Percentiles rank a stretch among this genome's conserved stretches.
These are phyloP conservation scores for Mythimna vitellina DNA, from an alignment of 2,888 invertebrate genomes.

Conservation along the genomic window DNA sequence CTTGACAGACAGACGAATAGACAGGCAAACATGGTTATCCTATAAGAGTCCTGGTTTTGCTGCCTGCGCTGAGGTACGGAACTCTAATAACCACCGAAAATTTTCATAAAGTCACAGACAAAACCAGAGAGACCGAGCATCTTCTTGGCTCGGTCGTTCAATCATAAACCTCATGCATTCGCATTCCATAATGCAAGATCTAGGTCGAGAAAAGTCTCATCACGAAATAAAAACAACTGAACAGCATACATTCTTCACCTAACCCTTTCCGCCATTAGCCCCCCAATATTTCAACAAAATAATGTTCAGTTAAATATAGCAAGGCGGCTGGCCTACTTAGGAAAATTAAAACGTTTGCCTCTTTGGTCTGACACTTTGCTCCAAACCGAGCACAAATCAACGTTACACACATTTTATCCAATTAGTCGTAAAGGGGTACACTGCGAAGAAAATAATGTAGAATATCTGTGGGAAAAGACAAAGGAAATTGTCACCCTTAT, in stretches of 20 bases:
- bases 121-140: background rate
- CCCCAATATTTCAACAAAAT: background rate
- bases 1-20: too few species aligned
- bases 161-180: too few species aligned
- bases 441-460: constrained; percentile 1
- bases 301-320: constrained; percentile 28
- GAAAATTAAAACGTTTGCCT: constrained; percentile 49
- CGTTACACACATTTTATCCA: constrained; percentile 47
- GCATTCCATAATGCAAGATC: background rate
- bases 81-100: too few species aligned
- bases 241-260: background rate
- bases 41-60: too few species aligned
- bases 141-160: background rate
- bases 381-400: constrained; percentile 40
- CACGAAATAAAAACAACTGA: background rate
- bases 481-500: constrained; percentile 7
- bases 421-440: constrained; percentile 33
- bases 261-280: background rate
- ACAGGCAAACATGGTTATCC: too few species aligned
- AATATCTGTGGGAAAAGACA: background rate
- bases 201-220: background rate
- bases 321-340: constrained; percentile 42
- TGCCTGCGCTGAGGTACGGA: too few species aligned
- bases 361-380: constrained; percentile 38
- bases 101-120: background rate